phyloP scores from a whole-genome alignment of 2,797 vertebrate genomes.

The Alosa sapidissima region DNA sequence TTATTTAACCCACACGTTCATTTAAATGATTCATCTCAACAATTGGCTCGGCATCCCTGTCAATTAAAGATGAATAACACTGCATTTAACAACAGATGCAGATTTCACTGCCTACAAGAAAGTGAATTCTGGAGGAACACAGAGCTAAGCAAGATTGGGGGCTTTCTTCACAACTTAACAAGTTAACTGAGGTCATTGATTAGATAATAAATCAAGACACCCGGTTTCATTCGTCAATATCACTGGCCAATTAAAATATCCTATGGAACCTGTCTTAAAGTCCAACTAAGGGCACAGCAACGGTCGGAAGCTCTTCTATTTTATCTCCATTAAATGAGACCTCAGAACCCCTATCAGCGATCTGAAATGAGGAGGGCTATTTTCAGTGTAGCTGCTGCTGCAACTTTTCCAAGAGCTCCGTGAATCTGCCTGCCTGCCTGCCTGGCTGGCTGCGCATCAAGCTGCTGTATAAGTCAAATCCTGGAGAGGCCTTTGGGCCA shows the following conservation, averaged over 20 bases:
- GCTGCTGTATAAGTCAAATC: slow-evolving; percentile 18
- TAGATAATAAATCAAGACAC: slow-evolving; percentile 10
- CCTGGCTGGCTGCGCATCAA: not conserved
- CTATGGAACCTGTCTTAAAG: slow-evolving; percentile 10
- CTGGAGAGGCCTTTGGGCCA: slow-evolving; percentile 17
- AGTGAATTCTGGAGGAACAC: not conserved
- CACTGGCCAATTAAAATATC: slow-evolving; percentile 13
- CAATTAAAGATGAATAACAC: not conserved
- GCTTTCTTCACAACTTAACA: slow-evolving; percentile 12
- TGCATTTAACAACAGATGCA: not conserved
- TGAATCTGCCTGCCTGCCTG: not conserved
- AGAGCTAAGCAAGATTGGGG: slow-evolving; percentile 1
- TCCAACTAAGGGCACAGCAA: not conserved
- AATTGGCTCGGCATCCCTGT: not conserved
- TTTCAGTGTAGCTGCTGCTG: slow-evolving; percentile 8
- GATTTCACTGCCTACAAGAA: not conserved
- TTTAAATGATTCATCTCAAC: not conserved
- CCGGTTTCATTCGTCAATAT: slow-evolving; percentile 9
- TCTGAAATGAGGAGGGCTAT: not conserved
- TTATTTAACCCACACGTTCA: not conserved
- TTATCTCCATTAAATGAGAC: slow-evolving; percentile 22
- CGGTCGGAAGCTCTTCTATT: not conserved
- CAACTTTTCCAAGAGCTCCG: not conserved
- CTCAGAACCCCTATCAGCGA: not conserved
- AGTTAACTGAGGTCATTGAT: slow-evolving; percentile 20